phyloP scores from a whole-genome alignment of 2,888 invertebrate species.

The Hofmannophila pseudospretella region DNA sequence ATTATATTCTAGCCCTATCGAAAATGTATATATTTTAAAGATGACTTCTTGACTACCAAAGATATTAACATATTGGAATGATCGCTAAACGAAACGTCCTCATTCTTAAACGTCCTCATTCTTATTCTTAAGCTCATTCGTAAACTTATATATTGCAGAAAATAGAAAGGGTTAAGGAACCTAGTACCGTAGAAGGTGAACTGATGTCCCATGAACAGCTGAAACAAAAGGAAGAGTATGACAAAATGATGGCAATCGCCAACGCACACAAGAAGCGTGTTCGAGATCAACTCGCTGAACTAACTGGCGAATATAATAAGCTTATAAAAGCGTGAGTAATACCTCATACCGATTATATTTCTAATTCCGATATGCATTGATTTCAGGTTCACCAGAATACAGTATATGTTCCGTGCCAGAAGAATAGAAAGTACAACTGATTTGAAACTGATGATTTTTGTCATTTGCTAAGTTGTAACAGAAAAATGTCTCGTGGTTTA shows the following conservation, averaged over 20 bases:
- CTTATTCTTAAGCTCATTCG: no score
- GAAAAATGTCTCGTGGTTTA: no score
- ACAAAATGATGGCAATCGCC: slow-evolving; percentile 79
- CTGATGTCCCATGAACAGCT: slow-evolving; percentile 80
- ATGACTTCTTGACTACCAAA: no score
- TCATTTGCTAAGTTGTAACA: no score
- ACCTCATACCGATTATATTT: neutral
- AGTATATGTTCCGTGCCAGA: no score
- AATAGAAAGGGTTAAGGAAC: slow-evolving; percentile 41
- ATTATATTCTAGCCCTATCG: no score
- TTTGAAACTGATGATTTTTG: no score
- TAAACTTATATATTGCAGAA: slow-evolving; percentile 24
- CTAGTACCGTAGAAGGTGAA: slow-evolving; percentile 57
- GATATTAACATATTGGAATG: no score
- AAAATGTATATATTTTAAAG: no score
- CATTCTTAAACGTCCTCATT: no score
- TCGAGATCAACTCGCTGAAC: slow-evolving; percentile 66
- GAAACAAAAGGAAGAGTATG: slow-evolving; percentile 82
- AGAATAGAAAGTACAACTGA: no score
- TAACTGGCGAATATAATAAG: slow-evolving; percentile 78
- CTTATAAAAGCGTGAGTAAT: slow-evolving; percentile 70
- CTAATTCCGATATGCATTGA: neutral
- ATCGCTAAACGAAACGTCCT: no score
- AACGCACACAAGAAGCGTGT: slow-evolving; percentile 80
- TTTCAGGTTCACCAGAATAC: neutral